phyloP scores from a whole-genome alignment of 2,113 vertebrate genomes.

The Nothobranchius furzeri region DNA sequence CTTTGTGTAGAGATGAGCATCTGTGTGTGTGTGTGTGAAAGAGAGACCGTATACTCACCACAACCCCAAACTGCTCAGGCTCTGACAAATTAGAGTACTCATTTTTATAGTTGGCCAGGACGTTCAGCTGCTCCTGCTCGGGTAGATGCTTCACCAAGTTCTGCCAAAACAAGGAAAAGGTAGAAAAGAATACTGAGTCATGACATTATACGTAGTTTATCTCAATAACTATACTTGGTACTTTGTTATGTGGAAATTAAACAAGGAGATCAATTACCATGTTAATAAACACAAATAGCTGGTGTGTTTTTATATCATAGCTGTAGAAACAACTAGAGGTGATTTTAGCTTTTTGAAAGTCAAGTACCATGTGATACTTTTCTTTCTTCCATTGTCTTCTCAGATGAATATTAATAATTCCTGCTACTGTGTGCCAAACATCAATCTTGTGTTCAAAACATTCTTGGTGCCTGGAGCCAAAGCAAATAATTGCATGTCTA shows the following conservation, averaged over 20 bases:
- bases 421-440: slow-evolving; percentile 14
- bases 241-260: not conserved
- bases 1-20: not conserved
- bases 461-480: slow-evolving; percentile 22
- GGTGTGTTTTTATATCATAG: too few relatives aligned
- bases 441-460: slow-evolving; percentile 17
- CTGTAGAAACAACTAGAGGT: too few relatives aligned
- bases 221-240: not conserved
- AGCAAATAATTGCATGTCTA: slow-evolving; percentile 29
- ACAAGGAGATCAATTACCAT: too few relatives aligned
- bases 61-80: slow-evolving; percentile 94
- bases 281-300: too few relatives aligned
- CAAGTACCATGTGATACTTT: too few relatives aligned
- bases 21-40: not conserved
- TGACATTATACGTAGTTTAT: not conserved
- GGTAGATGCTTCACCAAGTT: slow-evolving; percentile 91
- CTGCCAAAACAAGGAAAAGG: slow-evolving; percentile 53
- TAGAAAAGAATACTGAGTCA: not conserved
- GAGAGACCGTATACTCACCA: slow-evolving; percentile 82
- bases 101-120: slow-evolving; percentile 85
- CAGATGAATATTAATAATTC: slow-evolving; percentile 17
- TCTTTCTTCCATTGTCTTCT: not conserved
- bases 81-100: slow-evolving; percentile 90
- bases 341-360: too few relatives aligned
- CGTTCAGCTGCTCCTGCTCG: slow-evolving; percentile 88